Conservation (phyloP, 2,888 invertebrate genomes). For the Limnephilus lunatus region DNA sequence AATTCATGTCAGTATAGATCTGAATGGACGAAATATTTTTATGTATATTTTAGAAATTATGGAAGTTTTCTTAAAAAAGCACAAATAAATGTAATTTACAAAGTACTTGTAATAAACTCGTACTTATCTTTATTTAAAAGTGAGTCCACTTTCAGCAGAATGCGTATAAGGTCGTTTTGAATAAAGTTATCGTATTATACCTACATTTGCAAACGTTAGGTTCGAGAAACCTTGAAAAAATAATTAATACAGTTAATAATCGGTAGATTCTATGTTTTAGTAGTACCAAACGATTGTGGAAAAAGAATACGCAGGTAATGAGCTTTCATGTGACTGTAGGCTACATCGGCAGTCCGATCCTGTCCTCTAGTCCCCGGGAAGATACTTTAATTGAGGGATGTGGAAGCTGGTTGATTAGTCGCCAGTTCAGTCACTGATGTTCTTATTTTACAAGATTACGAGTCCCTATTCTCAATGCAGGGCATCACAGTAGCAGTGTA, state of each 20-base stretch:
- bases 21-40: no score
- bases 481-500: neutral
- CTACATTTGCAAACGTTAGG: neutral
- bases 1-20: no score
- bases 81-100: no score
- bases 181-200: neutral
- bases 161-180: neutral
- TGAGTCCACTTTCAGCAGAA: neutral
- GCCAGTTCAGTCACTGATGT: conserved; percentile 14
- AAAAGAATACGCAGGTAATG: neutral
- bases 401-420: conserved; percentile 19
- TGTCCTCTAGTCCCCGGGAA: neutral
- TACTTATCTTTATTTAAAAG: no score
- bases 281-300: neutral
- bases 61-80: no score
- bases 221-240: neutral
- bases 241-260: neutral
- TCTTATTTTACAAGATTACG: neutral
- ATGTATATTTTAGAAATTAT: no score
- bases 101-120: no score
- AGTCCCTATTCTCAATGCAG: neutral
- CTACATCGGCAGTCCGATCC: neutral
- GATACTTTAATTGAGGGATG: conserved; percentile 36
- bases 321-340: no score
- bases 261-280: neutral